phyloP scores from a whole-genome alignment of 2,888 invertebrate species.

The Tetheella fluctuosa region DNA sequence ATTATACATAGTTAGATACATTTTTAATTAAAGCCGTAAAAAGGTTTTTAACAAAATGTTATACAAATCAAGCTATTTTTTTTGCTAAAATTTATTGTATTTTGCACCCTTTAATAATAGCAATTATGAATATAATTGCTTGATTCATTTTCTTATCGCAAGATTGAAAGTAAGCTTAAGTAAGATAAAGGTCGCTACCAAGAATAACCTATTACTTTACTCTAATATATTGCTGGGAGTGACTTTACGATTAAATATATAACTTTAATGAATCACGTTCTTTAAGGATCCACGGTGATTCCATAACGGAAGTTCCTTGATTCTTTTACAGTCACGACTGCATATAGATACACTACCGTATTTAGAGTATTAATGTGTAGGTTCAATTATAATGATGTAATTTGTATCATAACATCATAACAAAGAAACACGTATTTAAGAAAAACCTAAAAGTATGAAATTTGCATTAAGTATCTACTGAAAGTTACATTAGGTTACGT shows the following conservation, averaged over 20 bases:
- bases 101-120: not conserved
- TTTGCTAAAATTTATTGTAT: no score
- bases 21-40: no score
- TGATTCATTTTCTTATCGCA: not conserved
- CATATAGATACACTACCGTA: slow-evolving; percentile 40
- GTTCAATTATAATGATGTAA: not conserved
- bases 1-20: no score
- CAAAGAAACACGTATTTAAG: not conserved
- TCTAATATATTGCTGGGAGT: slow-evolving; percentile 39
- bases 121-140: not conserved
- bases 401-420: not conserved
- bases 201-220: slow-evolving; percentile 1
- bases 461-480: not conserved
- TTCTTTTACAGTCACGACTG: slow-evolving; percentile 47
- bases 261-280: slow-evolving; percentile 45
- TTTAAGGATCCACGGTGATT: slow-evolving; percentile 37
- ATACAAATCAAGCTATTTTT: no score
- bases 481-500: no score
- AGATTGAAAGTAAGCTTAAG: not conserved
- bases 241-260: slow-evolving; percentile 42
- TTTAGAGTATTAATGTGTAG: slow-evolving; percentile 11
- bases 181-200: slow-evolving; percentile 8
- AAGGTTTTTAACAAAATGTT: no score
- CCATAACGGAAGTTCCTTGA: slow-evolving; percentile 50
- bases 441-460: not conserved